Base-by-base conservation (phyloP, 2,888 invertebrate genomes). In the Carcina quercana region DNA sequence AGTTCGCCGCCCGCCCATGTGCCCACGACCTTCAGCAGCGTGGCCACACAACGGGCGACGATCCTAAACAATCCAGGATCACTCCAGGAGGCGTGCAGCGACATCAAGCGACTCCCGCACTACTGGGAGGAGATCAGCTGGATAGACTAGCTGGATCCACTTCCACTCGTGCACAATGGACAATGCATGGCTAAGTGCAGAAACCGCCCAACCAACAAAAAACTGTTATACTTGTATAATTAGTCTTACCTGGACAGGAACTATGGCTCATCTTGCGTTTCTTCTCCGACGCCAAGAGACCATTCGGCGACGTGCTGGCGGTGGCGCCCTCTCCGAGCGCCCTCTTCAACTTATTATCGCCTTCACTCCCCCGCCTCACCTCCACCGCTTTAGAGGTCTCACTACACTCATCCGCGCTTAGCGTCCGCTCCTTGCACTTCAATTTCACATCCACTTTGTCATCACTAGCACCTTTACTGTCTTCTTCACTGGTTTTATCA, bases 221-320 rank as follows among this genome's bases (percentile, higher is more conserved):
- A 19, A 13, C n/a, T n/a, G n/a, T n/a, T n/a, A n/a, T n/a, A n/a
- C n/a, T n/a, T n/a, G n/a, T n/a, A n/a, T n/a, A n/a, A n/a, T n/a
- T n/a, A n/a, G n/a, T n/a, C 37, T 36, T 64, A 84, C 84, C 84
- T 80, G 83, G 70, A 71, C 79, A 78, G 67, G 78, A 79, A 53
- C 82, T 83, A 59, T 87, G 87, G 65, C 86, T 86, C 48, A 87
- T 78, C 50, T 90, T 86, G 59, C 90, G 74, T 61, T 88, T 87
- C 71, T 90, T 90, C 47, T 90, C 90, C 13, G 86, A 86, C 37
- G 74, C 69, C 31, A 87, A 70, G 38, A 89, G 79, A 21, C 90
- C 90, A 43, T 89, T 89, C 32, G 87, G 86, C 43, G 78, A 73
- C 50, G 73, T 67, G 49, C 71, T 65, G 41, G 75, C 72, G 69